A percentile compares a stretch with the other conserved stretches of the same genome.
phyloP scores from a whole-genome alignment of 2,888 invertebrate species.

The Achlya flavicornis region DNA sequence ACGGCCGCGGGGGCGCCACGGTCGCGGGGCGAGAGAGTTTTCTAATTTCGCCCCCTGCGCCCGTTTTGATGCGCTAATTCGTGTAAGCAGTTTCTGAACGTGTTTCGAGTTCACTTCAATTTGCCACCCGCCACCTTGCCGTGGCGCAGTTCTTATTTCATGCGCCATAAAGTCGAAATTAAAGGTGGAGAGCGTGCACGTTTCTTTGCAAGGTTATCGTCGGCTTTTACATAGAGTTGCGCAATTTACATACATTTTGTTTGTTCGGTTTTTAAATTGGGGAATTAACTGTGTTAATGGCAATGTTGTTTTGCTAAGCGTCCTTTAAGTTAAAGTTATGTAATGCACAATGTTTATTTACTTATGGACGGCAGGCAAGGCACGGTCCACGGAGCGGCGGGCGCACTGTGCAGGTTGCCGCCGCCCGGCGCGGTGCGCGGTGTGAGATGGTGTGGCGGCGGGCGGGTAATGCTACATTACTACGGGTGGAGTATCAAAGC shows the following conservation, averaged over 20 bases:
- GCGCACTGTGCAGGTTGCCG: not conserved
- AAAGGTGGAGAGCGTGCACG: slow-evolving; percentile 15
- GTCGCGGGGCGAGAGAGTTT: slow-evolving; percentile 68
- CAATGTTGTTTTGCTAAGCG: slow-evolving; percentile 64
- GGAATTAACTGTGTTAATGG: slow-evolving; percentile 79
- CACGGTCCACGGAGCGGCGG: not conserved
- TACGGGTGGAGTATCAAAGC: slow-evolving; percentile 21
- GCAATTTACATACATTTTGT: slow-evolving; percentile 83
- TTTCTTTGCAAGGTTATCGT: slow-evolving; percentile 64
- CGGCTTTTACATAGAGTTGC: slow-evolving; percentile 79
- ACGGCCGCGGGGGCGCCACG: slow-evolving; percentile 62
- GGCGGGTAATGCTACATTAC: not conserved
- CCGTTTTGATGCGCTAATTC: slow-evolving; percentile 83
- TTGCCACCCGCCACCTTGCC: slow-evolving; percentile 49
- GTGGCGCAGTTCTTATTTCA: slow-evolving; percentile 37
- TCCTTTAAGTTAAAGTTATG: slow-evolving; percentile 46
- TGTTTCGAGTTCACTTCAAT: slow-evolving; percentile 78
- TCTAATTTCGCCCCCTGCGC: slow-evolving; percentile 81
- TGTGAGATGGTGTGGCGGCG: not conserved
- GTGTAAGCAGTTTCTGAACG: slow-evolving; percentile 84
- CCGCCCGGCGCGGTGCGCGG: not conserved
- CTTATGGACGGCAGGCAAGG: not conserved
- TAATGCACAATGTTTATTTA: not conserved
- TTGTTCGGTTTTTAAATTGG: slow-evolving; percentile 83
- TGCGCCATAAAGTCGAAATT: slow-evolving; percentile 46